Percentiles rank a stretch among this genome's conserved stretches.
These are phyloP conservation scores for Leptodactylus fuscus DNA, from an alignment of 2,113 vertebrate species.

Conservation along the genomic window DNA sequence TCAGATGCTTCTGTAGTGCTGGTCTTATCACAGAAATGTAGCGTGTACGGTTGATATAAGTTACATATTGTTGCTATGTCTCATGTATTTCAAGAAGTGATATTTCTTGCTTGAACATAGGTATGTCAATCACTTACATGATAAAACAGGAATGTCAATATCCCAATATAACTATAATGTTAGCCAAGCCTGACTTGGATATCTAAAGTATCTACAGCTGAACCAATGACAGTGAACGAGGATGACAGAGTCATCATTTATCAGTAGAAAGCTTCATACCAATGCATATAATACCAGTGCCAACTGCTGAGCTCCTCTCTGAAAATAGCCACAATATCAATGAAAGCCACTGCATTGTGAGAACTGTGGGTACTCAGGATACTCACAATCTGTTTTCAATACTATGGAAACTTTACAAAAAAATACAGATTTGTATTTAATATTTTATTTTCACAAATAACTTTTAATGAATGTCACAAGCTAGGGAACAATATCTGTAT, in stretches of 20 bases:
- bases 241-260: background rate
- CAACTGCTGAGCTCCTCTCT: background rate
- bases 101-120: background rate
- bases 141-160: background rate
- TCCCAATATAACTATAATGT: background rate
- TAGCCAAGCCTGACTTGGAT: background rate
- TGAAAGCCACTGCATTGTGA: background rate
- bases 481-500: too few species aligned
- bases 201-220: background rate
- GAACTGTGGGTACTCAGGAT: background rate
- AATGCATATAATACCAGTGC: background rate
- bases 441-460: background rate
- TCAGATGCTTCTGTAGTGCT: background rate
- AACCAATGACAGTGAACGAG: background rate
- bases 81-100: background rate
- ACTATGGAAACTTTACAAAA: background rate
- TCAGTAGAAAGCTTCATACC: background rate
- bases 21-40: too few species aligned
- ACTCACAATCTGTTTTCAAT: too few species aligned
- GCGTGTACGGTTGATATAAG: too few species aligned
- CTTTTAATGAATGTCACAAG: background rate
- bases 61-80: too few species aligned
- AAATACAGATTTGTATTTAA: background rate
- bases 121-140: background rate
- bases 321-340: background rate